Evolutionary conservation across 2,113 vertebrate species (phyloP), one percentile per base, ranked within the genome.

Genomic region (Nerophis ophidion): DNA sequence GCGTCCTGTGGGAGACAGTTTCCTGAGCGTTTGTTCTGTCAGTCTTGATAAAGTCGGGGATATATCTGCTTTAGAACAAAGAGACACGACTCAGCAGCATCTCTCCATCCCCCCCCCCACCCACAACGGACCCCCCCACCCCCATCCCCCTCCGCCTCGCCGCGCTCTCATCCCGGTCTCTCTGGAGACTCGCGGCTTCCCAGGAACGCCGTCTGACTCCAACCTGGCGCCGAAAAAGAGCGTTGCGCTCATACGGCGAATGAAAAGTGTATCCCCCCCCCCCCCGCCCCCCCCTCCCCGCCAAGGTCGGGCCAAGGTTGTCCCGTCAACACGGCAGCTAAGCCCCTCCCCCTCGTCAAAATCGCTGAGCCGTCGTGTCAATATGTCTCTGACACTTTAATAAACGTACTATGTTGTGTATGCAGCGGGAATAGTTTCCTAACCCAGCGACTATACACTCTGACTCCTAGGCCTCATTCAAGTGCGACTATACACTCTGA

Each of bases 31-130:
- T 84, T 81, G 79, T 84, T 83, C 76, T 81, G 79, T 83, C 84
- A 84, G 77, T 81, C 84, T 83, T 82, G 81, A 85, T 82, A 80
- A 83, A 82, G 79, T 80, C 71, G 54, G 78, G 80, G 83, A 82
- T 82, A 81, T 84, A 82, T 85, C 80, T 81, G 83, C 76, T 81
- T 75, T 76, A 83, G 72, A 85, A 85, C 83, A 85, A 83, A 85
- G 83, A 85, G 72, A 76, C 76, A 72, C 76, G 68, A 80, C 78
- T 80, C 80, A 81, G 83, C 83, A 80, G 72, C 83, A 76, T 77
- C 80, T 73, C 78, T 0, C 66, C 77, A 71, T 72, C 71, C 67
- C 61, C 10, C 38, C 47, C 55, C 16, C 48, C 35, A 3, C 6
- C 49, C 26, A 26, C 26, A 26, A 26, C 9, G 13, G n/a, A n/a